Percentiles rank a stretch among this genome's conserved stretches.
phyloP scores from a whole-genome alignment of 1,140 invertebrate species.

The Aleiodes sp. region DNA sequence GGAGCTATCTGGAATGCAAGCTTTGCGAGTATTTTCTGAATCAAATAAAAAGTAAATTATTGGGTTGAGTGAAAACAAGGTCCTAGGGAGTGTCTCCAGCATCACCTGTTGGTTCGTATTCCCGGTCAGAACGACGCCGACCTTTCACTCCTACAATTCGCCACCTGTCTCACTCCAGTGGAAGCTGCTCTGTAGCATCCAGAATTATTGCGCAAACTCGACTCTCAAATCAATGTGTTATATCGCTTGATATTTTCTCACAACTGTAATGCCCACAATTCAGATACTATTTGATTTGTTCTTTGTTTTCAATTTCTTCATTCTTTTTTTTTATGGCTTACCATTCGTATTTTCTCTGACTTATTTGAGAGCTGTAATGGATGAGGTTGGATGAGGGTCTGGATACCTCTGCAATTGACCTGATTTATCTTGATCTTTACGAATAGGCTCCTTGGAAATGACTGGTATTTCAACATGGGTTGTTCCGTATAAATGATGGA shows the following conservation, averaged over 20 bases:
- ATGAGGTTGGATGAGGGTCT: no score
- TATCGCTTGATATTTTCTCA: conserved; percentile 37
- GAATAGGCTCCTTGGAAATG: no score
- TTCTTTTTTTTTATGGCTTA: not conserved
- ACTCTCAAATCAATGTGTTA: conserved; percentile 54
- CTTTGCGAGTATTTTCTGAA: no score
- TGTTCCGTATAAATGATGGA: no score
- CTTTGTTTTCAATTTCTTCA: no score
- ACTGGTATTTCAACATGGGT: no score
- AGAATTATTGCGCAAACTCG: conserved; percentile 16
- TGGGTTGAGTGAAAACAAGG: conserved; percentile 10
- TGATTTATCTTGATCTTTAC: no score
- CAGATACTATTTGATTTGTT: not conserved
- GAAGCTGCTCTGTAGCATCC: conserved; percentile 21
- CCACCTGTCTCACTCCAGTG: conserved; percentile 17
- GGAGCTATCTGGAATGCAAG: not conserved
- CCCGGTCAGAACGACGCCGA: conserved; percentile 42
- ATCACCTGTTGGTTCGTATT: conserved; percentile 59
- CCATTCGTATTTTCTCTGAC: no score
- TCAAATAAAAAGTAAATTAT: no score
- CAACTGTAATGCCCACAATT: not conserved
- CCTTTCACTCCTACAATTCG: conserved; percentile 29
- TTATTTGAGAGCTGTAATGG: not conserved
- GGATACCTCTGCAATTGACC: no score
- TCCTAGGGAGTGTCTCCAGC: conserved; percentile 54